Percentiles rank a stretch among this genome's conserved stretches.
Conservation (phyloP, 2,797 vertebrate species). For the Megalops cyprinoides region DNA sequence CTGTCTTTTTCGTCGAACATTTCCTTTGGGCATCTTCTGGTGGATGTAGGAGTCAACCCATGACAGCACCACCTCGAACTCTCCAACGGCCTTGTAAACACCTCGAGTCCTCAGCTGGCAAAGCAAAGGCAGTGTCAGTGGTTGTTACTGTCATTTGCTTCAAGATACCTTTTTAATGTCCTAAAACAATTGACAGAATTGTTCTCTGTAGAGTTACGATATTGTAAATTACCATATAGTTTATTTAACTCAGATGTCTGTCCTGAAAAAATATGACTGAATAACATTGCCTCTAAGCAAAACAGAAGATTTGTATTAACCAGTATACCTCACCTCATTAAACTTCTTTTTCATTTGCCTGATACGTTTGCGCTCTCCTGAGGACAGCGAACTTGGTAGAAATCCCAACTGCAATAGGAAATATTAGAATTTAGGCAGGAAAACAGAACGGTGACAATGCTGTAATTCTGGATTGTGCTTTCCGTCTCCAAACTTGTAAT, state of each 20-base stretch:
- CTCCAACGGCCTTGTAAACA: slow-evolving; percentile 29
- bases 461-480: neutral
- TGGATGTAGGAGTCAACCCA: slow-evolving; percentile 20
- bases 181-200: too few relatives aligned
- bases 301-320: too few relatives aligned
- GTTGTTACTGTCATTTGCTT: neutral
- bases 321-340: slow-evolving; percentile 30
- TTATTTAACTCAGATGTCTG: too few relatives aligned
- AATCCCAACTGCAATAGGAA: neutral
- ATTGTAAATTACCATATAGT: too few relatives aligned
- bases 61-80: slow-evolving; percentile 19
- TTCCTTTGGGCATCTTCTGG: neutral
- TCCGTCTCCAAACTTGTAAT: too few relatives aligned
- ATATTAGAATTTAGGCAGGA: neutral
- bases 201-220: too few relatives aligned
- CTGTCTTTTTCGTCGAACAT: neutral
- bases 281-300: too few relatives aligned
- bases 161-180: neutral
- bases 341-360: slow-evolving; percentile 20
- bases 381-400: neutral
- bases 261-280: too few relatives aligned
- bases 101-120: slow-evolving; percentile 17
- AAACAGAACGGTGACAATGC: neutral
- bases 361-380: slow-evolving; percentile 1
- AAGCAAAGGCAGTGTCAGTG: neutral